Evolutionary conservation across 2,888 invertebrate species (phyloP).

Genomic region (Serrognathus titanus): DNA sequence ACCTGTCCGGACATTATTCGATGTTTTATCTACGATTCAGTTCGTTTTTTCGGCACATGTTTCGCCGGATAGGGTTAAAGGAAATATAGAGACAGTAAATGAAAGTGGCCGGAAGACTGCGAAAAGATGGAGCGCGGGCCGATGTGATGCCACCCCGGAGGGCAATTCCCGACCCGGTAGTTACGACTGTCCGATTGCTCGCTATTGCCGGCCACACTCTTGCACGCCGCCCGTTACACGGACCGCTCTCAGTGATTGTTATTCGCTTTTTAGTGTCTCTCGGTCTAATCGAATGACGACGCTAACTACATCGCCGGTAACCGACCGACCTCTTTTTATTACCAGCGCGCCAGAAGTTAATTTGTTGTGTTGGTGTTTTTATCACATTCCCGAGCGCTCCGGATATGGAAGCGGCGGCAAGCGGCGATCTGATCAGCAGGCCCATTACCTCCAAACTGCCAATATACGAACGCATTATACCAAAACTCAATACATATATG

Average conservation of each 20-base stretch:
- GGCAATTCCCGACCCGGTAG: constrained; percentile 58
- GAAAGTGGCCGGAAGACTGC: constrained; percentile 39
- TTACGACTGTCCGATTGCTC: constrained; percentile 63
- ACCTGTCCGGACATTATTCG: constrained; percentile 37
- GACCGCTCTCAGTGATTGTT: constrained; percentile 41
- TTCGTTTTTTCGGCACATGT: constrained; percentile 22
- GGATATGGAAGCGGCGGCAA: constrained; percentile 31
- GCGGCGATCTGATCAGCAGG: constrained; percentile 34
- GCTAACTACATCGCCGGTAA: constrained; percentile 38
- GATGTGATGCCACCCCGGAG: constrained; percentile 55
- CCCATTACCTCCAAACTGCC: constrained; percentile 45
- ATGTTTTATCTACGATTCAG: constrained; percentile 39
- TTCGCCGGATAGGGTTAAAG: constrained; percentile 34
- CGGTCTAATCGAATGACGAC: constrained; percentile 44
- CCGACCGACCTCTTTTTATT: constrained; percentile 32
- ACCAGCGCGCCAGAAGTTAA: constrained; percentile 37
- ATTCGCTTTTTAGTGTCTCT: constrained; percentile 44
- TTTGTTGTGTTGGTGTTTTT: constrained; percentile 44
- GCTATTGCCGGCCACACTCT: constrained; percentile 32
- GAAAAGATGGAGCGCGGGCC: constrained; percentile 33
- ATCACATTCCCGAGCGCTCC: constrained; percentile 34
- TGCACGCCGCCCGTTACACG: constrained; percentile 27
- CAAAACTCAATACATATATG: constrained; percentile 46
- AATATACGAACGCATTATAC: constrained; percentile 46
- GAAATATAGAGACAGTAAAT: constrained; percentile 40